phyloP scores from a whole-genome alignment of 2,113 vertebrate genomes.

The Phoenicopterus ruber region DNA sequence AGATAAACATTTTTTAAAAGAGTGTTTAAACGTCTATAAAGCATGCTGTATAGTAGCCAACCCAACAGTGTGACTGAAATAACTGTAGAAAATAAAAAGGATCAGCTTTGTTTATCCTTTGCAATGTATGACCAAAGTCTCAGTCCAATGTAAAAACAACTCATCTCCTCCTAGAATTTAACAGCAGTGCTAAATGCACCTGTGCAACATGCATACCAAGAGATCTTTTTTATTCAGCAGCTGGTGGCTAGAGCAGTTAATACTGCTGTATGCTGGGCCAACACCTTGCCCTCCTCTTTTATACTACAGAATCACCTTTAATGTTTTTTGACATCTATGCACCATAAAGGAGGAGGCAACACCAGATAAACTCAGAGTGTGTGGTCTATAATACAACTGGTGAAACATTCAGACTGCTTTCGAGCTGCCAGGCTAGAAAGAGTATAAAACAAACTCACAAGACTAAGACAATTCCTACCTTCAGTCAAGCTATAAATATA shows the following conservation, averaged over 20 bases:
- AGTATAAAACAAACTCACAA: background rate
- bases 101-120: background rate
- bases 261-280: background rate
- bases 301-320: background rate
- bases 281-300: background rate
- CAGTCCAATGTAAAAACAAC: background rate
- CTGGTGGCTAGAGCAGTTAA: background rate
- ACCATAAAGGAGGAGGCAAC: background rate
- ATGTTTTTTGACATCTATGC: background rate
- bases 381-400: background rate
- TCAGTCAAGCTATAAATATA: background rate
- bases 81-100: background rate
- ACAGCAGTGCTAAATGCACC: background rate
- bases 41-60: conserved; percentile 6
- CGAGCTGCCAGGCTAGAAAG: background rate
- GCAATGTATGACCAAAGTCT: background rate
- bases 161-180: background rate
- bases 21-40: background rate
- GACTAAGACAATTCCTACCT: background rate
- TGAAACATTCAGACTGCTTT: background rate
- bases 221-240: background rate
- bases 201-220: background rate
- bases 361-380: background rate
- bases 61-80: background rate
- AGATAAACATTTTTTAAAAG: conserved; percentile 18